These are phyloP conservation scores for Hololepta plana DNA, from an alignment of 2,888 invertebrate species.

Conservation along the genomic window DNA sequence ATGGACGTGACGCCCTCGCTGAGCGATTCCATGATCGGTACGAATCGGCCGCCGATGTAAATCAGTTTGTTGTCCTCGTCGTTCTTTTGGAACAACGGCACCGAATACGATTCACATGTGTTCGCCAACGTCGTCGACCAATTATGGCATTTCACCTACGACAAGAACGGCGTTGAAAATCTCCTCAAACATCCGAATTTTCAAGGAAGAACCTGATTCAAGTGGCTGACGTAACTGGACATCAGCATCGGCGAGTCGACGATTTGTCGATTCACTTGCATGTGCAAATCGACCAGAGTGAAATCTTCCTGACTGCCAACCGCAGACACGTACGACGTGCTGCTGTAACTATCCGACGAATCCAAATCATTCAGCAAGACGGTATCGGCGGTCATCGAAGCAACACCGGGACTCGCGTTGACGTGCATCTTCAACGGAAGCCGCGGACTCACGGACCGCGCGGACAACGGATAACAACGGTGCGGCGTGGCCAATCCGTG, in stretches of 20 bases:
- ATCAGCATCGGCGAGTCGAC: slow-evolving; percentile 85
- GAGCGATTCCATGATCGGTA: slow-evolving; percentile 49
- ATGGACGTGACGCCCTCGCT: slow-evolving; percentile 48
- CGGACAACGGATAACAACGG: too few species aligned
- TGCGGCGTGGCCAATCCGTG: slow-evolving; percentile 25
- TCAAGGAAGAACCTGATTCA: slow-evolving; percentile 69
- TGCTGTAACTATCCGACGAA: slow-evolving; percentile 67
- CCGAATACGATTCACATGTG: slow-evolving; percentile 59
- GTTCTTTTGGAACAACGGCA: slow-evolving; percentile 60
- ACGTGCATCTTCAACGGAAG: slow-evolving; percentile 8
- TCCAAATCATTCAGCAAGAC: slow-evolving; percentile 16
- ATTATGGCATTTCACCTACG: slow-evolving; percentile 45
- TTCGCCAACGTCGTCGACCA: slow-evolving; percentile 51
- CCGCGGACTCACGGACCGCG: slow-evolving; percentile 14
- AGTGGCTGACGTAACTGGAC: slow-evolving; percentile 84
- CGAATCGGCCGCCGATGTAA: slow-evolving; percentile 55
- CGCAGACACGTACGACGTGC: slow-evolving; percentile 75
- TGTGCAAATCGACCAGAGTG: slow-evolving; percentile 80
- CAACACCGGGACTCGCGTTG: slow-evolving; percentile 7
- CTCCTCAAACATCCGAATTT: slow-evolving; percentile 1
- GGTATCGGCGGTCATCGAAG: slow-evolving; percentile 11
- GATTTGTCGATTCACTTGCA: slow-evolving; percentile 77
- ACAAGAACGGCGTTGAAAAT: not conserved
- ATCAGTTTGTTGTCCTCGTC: slow-evolving; percentile 57
- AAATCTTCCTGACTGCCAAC: slow-evolving; percentile 86